Evolutionary conservation across 23 tunicate species (phyloP).

Genomic region (Ascidia mentula): DNA sequence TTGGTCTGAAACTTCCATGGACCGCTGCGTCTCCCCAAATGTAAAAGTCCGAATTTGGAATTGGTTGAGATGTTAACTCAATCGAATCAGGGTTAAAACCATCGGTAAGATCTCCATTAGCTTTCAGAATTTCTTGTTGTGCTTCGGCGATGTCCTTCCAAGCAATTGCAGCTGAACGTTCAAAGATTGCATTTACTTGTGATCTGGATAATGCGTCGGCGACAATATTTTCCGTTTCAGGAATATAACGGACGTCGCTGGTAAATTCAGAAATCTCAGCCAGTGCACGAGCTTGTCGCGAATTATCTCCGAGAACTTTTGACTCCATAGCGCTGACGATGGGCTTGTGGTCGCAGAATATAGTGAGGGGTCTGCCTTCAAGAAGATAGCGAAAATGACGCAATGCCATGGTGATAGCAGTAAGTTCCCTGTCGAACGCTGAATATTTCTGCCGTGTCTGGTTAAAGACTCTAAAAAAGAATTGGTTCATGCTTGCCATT

Average conservation of each 20-base stretch:
- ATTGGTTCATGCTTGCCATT: constrained; percentile 8
- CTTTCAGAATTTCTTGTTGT: background rate
- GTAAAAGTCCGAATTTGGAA: constrained; percentile 4
- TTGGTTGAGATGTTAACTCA: background rate
- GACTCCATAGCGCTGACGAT: constrained; percentile 16
- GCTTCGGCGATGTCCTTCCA: background rate
- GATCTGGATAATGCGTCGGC: constrained; percentile 30
- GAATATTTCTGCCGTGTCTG: background rate
- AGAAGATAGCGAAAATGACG: constrained; percentile 10
- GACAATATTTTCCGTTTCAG: constrained; percentile 4
- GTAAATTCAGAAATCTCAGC: constrained; percentile 9
- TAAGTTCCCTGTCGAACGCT: constrained; percentile 24
- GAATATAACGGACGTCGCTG: background rate
- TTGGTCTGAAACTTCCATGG: no score
- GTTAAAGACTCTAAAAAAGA: constrained; percentile 24
- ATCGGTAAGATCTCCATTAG: background rate
- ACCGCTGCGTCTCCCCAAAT: no score
- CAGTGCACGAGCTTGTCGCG: constrained; percentile 11
- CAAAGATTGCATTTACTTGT: background rate
- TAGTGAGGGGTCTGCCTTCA: background rate
- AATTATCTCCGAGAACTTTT: background rate
- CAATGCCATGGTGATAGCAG: background rate
- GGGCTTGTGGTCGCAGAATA: constrained; percentile 31
- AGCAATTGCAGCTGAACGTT: background rate
- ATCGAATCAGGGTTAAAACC: no score